Evolutionary conservation across 1,140 invertebrate genomes (phyloP), one percentile per base, ranked within the genome.

Genomic region (Lordiphosa stackelbergi): DNA sequence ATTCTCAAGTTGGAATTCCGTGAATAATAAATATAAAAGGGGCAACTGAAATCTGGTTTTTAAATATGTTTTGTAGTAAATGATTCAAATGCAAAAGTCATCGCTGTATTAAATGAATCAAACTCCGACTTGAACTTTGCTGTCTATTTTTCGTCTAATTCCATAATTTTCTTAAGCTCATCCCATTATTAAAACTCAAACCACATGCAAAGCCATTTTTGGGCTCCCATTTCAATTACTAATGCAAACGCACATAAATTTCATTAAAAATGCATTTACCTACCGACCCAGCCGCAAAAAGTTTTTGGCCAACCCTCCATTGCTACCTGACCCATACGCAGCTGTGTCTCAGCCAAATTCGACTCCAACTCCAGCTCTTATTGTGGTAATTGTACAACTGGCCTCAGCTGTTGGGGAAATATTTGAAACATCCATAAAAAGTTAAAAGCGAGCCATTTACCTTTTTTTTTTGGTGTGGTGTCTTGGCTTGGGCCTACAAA

Each of bases 181-280:
- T 31, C 28, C 7, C 5, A 7, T 31, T 31, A 7, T 31, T 0
- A 31, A 31, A 31, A 31, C 28, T 31, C 28, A 31, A 31, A 31
- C 28, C 28, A 31, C 28, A 31, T 31, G 28, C 6, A 31, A 31
- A 31, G 0, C 28, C 28, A 31, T 31, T 31, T 31, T 31, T 31
- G 6, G 28, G 28, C 8, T 53, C 13, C 37, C 47, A 11, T 55
- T 70, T 45, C 28, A 63, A 70, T 68, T 53, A 64, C 75, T 64
- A 74, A 81, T 74, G 70, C 58, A 41, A 63, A 56, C 46, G 38
- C 13, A 56, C 68, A 81, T 83, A 83, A 83, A 81, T 81, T 83
- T 77, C 66, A 81, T 81, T 83, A 83, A 75, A 75, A 75, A 83
- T 83, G 56, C 59, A 83, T 83, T 75, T 81, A 42, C 28, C 35